Evolutionary conservation across 2,113 vertebrate genomes (phyloP).

Genomic region (Heteronetta atricapilla): DNA sequence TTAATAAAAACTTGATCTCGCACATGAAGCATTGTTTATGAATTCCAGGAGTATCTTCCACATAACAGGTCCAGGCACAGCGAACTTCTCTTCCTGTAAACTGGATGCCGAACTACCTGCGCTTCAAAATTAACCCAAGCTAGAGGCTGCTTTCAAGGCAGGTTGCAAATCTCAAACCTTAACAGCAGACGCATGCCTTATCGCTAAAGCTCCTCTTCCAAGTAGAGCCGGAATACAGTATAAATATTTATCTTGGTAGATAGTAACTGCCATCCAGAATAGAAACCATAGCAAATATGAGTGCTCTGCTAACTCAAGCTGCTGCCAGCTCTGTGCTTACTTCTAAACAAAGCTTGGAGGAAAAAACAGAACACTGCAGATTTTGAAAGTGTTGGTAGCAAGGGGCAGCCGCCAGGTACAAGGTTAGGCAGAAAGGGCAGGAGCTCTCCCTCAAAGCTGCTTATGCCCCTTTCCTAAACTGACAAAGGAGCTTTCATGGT

Average conservation of each 20-base stretch:
- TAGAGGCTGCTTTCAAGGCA: not conserved
- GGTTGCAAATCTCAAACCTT: not conserved
- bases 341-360: not conserved
- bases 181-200: not conserved
- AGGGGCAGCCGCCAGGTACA: not conserved
- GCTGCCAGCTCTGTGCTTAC: not conserved
- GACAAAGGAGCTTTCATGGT: not conserved
- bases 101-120: not conserved
- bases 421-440: not conserved
- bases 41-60: slow-evolving; percentile 20
- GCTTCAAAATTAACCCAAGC: not conserved
- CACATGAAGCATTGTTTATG: slow-evolving; percentile 24
- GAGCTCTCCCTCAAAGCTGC: not conserved
- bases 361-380: not conserved
- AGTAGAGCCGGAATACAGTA: not conserved
- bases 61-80: not conserved
- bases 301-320: not conserved
- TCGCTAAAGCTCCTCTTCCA: not conserved
- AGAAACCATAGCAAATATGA: not conserved
- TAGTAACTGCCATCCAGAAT: not conserved
- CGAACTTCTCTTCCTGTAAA: not conserved
- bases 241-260: not conserved
- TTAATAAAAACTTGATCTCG: slow-evolving; percentile 47
- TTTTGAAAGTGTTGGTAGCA: not conserved
- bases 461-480: not conserved